Percentiles rank a stretch among this genome's conserved stretches.
phyloP scores from a whole-genome alignment of 1,140 invertebrate species.

The Zaprionus kolodkinae region DNA sequence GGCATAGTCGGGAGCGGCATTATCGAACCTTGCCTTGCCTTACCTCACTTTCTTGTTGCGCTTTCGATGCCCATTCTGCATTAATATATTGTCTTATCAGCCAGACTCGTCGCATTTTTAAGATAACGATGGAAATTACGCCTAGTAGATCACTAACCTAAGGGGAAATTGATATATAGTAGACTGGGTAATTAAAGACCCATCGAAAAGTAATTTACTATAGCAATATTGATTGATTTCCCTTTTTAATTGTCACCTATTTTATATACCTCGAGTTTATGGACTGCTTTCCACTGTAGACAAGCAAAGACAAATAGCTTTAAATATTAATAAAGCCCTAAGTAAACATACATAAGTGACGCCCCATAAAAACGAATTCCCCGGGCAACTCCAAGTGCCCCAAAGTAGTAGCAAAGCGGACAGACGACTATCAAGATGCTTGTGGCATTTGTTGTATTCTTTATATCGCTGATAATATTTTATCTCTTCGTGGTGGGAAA shows the following conservation, averaged over 20 bases:
- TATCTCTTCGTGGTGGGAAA: conserved; percentile 69
- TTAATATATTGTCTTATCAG: conserved; percentile 51
- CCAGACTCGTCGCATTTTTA: conserved; percentile 28
- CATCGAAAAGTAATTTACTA: conserved; percentile 20
- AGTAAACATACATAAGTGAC: conserved; percentile 33
- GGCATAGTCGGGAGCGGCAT: conserved; percentile 47
- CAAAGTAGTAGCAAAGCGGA: conserved; percentile 5
- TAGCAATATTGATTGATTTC: conserved; percentile 17
- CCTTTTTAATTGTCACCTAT: conserved; percentile 22
- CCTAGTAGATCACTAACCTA: conserved; percentile 49
- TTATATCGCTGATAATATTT: conserved; percentile 68
- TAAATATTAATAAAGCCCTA: conserved; percentile 33
- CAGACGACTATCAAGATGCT: conserved; percentile 47
- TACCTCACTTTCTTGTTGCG: conserved; percentile 32
- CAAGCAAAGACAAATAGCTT: conserved; percentile 46
- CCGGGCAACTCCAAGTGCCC: conserved; percentile 4
- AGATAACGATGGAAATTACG: conserved; percentile 59
- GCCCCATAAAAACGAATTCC: conserved; percentile 24
- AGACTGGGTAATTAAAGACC: conserved; percentile 57
- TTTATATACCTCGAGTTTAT: conserved; percentile 17
- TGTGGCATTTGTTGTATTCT: conserved; percentile 59
- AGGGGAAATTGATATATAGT: conserved; percentile 55
- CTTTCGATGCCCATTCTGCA: conserved; percentile 34
- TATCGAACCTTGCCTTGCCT: conserved; percentile 68
- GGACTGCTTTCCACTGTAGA: conserved; percentile 6